phyloP scores from a whole-genome alignment of 2,797 vertebrate genomes.

The Decapterus maruadsi region DNA sequence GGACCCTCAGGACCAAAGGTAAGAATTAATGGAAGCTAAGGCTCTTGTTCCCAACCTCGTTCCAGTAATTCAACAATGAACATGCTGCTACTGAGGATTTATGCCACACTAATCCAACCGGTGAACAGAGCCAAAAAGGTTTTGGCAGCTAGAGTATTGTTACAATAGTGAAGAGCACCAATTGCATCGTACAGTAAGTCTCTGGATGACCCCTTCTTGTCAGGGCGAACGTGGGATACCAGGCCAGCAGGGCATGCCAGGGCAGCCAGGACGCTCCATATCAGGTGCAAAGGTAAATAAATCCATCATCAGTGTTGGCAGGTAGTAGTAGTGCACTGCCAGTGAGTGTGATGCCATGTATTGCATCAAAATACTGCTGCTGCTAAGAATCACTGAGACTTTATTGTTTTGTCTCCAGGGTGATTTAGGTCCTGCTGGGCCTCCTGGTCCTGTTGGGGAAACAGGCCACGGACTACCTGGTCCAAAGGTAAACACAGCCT shows the following conservation, averaged over 20 bases:
- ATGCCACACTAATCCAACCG: conserved; percentile 9
- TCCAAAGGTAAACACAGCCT: conserved; percentile 87
- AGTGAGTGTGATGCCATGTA: conserved; percentile 21
- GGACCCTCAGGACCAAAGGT: conserved; percentile 93
- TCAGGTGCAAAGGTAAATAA: conserved; percentile 91
- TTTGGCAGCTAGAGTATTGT: conserved; percentile 12
- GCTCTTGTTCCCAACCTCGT: neutral
- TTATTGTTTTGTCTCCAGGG: conserved; percentile 82
- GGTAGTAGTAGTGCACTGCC: conserved; percentile 15
- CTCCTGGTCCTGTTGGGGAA: conserved; percentile 89
- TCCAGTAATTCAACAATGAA: neutral
- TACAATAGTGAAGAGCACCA: conserved; percentile 12
- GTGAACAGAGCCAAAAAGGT: conserved; percentile 30
- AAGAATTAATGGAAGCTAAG: conserved; percentile 24
- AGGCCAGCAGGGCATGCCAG: conserved; percentile 89
- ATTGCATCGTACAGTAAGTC: conserved; percentile 15
- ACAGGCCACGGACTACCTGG: conserved; percentile 92
- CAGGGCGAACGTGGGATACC: conserved; percentile 91
- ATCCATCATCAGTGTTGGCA: conserved; percentile 43
- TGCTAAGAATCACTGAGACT: conserved; percentile 11
- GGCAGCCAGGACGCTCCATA: conserved; percentile 89
- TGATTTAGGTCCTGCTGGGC: conserved; percentile 88
- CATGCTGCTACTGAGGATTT: conserved; percentile 11
- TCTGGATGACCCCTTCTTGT: conserved; percentile 34
- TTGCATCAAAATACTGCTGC: conserved; percentile 30